Percentiles rank a stretch among this genome's conserved stretches.
These are phyloP conservation scores for Xiphorhynchus erythropygius DNA, from an alignment of 2,797 vertebrate genomes.

Conservation along the genomic window DNA sequence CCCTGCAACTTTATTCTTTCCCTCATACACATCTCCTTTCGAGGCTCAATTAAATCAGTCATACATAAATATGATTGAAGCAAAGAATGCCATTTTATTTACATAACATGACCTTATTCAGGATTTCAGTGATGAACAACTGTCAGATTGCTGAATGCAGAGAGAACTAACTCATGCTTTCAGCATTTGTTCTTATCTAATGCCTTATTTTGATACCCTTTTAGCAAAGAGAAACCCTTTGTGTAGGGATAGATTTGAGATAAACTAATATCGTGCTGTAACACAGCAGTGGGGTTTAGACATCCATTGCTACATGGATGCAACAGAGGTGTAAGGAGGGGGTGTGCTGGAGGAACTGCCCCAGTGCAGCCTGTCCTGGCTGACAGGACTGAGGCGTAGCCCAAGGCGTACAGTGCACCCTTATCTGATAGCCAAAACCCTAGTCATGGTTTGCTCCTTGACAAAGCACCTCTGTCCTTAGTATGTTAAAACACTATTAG, in stretches of 20 bases:
- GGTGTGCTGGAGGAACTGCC: neutral
- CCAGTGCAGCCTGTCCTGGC: neutral
- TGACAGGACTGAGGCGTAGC: neutral
- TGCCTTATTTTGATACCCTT: neutral
- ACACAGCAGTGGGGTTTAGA: neutral
- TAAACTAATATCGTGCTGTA: neutral
- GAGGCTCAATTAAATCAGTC: conserved; percentile 5
- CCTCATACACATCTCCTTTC: neutral
- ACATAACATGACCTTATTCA: neutral
- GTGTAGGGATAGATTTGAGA: neutral
- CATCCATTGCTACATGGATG: neutral
- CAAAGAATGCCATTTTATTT: neutral
- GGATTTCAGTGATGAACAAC: neutral
- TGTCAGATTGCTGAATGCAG: neutral
- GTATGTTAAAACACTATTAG: neutral
- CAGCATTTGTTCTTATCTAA: neutral
- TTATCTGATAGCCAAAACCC: neutral
- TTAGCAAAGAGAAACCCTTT: neutral
- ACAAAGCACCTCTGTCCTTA: neutral
- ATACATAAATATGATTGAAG: neutral
- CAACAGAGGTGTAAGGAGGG: neutral
- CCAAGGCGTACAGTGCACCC: neutral
- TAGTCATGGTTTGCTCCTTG: neutral
- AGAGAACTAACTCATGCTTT: neutral
- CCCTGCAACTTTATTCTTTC: neutral